Evolutionary conservation across 2,888 invertebrate genomes (phyloP).

Genomic region (Nymphalis c-album): DNA sequence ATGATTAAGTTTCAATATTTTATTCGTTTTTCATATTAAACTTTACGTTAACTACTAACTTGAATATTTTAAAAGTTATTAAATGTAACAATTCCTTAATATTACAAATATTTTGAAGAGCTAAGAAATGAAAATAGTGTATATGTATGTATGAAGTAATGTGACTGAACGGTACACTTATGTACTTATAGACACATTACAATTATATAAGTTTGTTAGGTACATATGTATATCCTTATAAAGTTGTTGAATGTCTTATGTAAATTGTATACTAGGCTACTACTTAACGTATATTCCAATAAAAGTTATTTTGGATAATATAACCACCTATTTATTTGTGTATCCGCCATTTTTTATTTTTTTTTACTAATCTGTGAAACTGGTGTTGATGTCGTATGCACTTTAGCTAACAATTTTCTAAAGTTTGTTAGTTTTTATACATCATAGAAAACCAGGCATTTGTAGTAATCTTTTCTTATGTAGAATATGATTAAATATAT

Average conservation of each 20-base stretch:
- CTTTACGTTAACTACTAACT: no score
- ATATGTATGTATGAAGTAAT: no score
- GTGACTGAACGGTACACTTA: no score
- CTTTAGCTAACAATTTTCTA: no score
- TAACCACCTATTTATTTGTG: background rate
- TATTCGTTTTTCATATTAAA: no score
- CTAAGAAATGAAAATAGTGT: no score
- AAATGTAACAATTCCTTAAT: no score
- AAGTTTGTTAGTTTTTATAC: background rate
- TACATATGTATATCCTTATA: background rate
- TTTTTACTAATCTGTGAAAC: background rate
- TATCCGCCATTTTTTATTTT: background rate
- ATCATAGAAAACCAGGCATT: background rate
- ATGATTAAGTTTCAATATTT: no score
- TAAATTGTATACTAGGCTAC: background rate
- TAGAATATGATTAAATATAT: background rate
- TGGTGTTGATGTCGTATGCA: no score
- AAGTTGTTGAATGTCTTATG: background rate
- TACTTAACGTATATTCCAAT: constrained; percentile 3
- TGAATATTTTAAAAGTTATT: no score
- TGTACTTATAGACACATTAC: background rate
- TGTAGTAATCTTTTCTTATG: no score
- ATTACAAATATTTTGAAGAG: no score
- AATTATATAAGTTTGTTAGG: background rate
- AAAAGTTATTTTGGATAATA: constrained; percentile 1